A percentile compares a stretch with the other conserved stretches of the same genome.
phyloP scores from a whole-genome alignment of 2,113 vertebrate species.

The Gallinago undulata region DNA sequence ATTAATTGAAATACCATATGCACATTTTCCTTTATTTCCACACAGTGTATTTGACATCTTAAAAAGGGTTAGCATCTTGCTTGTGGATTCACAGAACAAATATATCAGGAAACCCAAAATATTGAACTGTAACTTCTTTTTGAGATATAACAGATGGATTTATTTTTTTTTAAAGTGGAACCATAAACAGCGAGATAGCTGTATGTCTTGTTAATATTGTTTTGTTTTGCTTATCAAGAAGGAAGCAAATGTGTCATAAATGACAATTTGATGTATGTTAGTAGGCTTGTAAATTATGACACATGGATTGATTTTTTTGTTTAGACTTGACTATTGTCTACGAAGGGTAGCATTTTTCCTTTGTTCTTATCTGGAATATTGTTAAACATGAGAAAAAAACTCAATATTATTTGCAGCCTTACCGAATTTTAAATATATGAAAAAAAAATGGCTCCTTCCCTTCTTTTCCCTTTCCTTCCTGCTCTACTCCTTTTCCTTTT shows the following conservation, averaged over 20 bases:
- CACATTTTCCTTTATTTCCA: not conserved
- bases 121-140: not conserved
- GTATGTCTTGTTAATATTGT: not conserved
- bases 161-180: not conserved
- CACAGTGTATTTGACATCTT: not conserved
- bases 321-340: not conserved
- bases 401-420: not conserved
- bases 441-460: not conserved
- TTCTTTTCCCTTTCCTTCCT: not conserved
- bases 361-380: not conserved
- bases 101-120: not conserved
- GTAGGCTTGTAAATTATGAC: not conserved
- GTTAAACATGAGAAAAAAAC: not conserved
- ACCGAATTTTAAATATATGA: not conserved
- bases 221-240: slow-evolving; percentile 5
- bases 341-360: not conserved
- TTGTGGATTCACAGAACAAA: not conserved
- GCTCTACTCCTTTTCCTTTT: not conserved
- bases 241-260: not conserved
- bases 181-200: not conserved
- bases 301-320: not conserved
- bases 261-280: not conserved
- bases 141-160: not conserved
- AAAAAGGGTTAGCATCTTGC: not conserved
- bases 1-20: not conserved